Evolutionary conservation across 2,113 vertebrate genomes (phyloP), one percentile per base, ranked within the genome.

Genomic region (Myotis brandtii): DNA sequence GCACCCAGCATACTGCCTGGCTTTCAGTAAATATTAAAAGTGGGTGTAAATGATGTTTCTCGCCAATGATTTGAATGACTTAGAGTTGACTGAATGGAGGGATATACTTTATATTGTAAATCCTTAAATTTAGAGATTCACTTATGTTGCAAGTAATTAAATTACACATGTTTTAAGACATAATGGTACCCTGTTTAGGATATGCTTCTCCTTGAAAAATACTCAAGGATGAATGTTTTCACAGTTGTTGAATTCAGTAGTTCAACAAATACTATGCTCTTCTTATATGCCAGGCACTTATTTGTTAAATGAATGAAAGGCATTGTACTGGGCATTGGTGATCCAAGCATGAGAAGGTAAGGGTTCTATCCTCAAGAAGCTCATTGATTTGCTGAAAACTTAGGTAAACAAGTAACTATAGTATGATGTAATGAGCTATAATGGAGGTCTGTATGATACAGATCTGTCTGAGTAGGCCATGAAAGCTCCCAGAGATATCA

Each of bases 231-330:
- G 37, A 83, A 59, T 64, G 4, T 64, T 64, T 62, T 43, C 56
- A 59, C 37, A 46, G 56, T 46, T 82, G 30, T 5, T 64, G 62
- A 64, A 64, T 75, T 95, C 25, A 93, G 70, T 73, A 93, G 30
- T 70, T 37, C 7, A 75, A 4, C 64, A 80, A 84, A 23, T 80
- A 12, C 18, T 75, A n/a, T 93, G 25, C 16, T 95, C 56, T 48
- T 20, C 25, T 87, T 85, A 70, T 32, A 62, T 69, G 27, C 21
- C 25, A 32, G 37, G 13, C 18, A 32, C 67, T 54, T 88, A 20
- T 25, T 86, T 92, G 34, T 93, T 97, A 75, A 87, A 48, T 72
- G 32, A 85, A 32, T 34, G n/a, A 89, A 93, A 90, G 46, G n/a
- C 32, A 27, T n/a, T 90, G 9, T 77, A 69, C 18, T 50, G 37